phyloP scores from a whole-genome alignment of 2,888 invertebrate genomes.

The Phragmatobia fuliginosa region DNA sequence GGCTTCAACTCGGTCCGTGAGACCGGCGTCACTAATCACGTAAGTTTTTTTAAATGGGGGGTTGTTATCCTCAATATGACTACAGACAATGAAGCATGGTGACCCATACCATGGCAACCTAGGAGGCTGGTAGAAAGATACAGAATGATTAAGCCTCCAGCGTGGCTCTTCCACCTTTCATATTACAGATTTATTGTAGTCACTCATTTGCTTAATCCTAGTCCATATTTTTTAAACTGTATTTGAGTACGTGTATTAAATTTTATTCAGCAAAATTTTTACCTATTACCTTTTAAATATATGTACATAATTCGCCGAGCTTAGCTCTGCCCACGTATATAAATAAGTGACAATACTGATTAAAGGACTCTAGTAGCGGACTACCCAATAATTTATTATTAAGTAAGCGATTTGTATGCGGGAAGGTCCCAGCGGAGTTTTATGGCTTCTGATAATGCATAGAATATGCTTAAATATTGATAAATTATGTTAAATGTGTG shows the following conservation, averaged over 20 bases:
- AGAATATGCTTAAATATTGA: constrained; percentile 47
- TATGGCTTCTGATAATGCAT: constrained; percentile 49
- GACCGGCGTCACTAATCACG: too few relatives aligned
- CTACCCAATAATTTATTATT: constrained; percentile 47
- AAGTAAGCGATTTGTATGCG: constrained; percentile 51
- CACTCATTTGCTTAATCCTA: too few relatives aligned
- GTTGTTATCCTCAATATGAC: too few relatives aligned
- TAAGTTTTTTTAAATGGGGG: too few relatives aligned
- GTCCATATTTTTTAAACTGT: neutral
- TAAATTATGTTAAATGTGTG: constrained; percentile 42
- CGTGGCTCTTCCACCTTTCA: too few relatives aligned
- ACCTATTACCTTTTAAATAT: neutral
- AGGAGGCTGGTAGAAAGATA: too few relatives aligned
- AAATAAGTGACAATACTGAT: constrained; percentile 39
- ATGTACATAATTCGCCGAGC: constrained; percentile 2
- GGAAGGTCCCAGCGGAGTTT: constrained; percentile 35
- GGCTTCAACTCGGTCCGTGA: too few relatives aligned
- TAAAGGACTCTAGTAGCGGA: constrained; percentile 26
- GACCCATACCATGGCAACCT: too few relatives aligned
- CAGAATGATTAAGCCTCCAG: too few relatives aligned
- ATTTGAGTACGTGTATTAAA: neutral
- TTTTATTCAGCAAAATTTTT: neutral
- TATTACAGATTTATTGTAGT: too few relatives aligned
- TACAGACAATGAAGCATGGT: too few relatives aligned
- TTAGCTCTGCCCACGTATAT: neutral